Conservation (phyloP, 2,113 vertebrate species). For the Protobothrops flavoviridis region DNA sequence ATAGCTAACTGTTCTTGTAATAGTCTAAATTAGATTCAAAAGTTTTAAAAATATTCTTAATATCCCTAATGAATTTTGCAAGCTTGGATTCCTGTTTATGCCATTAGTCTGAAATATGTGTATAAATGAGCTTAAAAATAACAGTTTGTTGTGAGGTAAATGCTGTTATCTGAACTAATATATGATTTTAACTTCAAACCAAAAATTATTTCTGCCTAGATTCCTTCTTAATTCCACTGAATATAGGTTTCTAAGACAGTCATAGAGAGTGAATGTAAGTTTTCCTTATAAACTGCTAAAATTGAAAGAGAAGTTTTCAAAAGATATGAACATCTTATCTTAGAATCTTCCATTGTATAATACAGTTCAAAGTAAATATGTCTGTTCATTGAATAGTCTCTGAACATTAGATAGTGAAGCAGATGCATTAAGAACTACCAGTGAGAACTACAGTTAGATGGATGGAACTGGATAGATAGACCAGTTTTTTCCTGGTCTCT, state of each 20-base stretch:
- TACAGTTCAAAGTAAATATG: background rate
- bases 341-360: background rate
- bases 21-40: background rate
- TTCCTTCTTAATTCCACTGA: background rate
- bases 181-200: background rate
- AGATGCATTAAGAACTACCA: background rate
- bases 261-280: background rate
- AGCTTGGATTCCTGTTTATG: background rate
- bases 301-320: background rate
- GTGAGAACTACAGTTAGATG: background rate
- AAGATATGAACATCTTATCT: background rate
- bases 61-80: background rate
- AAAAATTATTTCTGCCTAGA: constrained; percentile 17
- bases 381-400: background rate
- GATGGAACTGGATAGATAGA: background rate
- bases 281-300: background rate
- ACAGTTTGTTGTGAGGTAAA: background rate
- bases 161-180: background rate
- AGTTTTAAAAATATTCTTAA: background rate
- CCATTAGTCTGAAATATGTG: background rate
- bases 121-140: constrained; percentile 5
- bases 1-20: background rate
- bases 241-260: background rate
- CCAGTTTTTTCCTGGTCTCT: background rate
- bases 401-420: background rate